These are phyloP conservation scores for Hoplodrina ambigua DNA, from an alignment of 2,888 invertebrate genomes.

Conservation along the genomic window DNA sequence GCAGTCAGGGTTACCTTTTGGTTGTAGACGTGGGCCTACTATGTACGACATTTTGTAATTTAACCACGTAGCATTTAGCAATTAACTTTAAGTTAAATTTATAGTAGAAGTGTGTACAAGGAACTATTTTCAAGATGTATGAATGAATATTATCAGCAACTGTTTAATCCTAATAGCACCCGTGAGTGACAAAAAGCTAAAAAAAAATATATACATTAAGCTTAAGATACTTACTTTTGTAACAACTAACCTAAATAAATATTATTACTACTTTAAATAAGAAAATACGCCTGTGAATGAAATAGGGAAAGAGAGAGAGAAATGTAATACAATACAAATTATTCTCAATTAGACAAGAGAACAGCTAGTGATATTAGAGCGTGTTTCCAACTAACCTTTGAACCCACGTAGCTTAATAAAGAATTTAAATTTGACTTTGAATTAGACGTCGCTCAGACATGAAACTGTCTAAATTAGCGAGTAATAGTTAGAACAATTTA, in stretches of 20 bases:
- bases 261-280: neutral
- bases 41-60: too few relatives aligned
- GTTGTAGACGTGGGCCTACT: too few relatives aligned
- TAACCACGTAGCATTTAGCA: too few relatives aligned
- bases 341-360: slow-evolving; percentile 8
- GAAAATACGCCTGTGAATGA: neutral
- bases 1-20: too few relatives aligned
- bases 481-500: slow-evolving; percentile 55
- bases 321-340: neutral
- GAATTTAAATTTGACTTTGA: neutral
- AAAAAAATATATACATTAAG: too few relatives aligned
- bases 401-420: neutral
- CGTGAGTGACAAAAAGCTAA: too few relatives aligned
- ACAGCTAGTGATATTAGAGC: slow-evolving; percentile 10
- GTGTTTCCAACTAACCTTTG: neutral
- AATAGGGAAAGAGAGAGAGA: neutral
- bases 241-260: neutral
- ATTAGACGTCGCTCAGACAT: slow-evolving; percentile 25
- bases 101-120: too few relatives aligned
- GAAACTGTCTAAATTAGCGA: slow-evolving; percentile 35
- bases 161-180: too few relatives aligned
- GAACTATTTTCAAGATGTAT: too few relatives aligned
- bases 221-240: neutral
- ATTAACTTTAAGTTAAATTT: too few relatives aligned
- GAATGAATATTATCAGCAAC: too few relatives aligned